Evolutionary conservation across 2,888 invertebrate species (phyloP).

Genomic region (Thelaira solivaga): DNA sequence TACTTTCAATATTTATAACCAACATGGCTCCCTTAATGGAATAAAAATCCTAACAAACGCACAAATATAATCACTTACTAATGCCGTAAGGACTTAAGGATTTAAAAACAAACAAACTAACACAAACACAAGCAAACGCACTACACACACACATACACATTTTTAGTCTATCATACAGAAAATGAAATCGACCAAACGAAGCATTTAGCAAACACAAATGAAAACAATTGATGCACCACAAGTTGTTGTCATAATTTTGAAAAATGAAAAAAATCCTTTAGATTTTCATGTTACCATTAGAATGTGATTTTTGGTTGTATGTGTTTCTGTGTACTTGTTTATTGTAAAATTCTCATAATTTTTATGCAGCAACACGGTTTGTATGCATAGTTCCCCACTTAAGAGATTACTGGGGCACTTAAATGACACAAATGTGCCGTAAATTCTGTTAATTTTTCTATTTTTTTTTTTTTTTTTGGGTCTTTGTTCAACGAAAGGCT

Average conservation of each 20-base stretch:
- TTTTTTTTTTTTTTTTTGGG: neutral
- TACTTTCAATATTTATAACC: conserved; percentile 43
- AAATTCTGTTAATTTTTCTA: conserved; percentile 11
- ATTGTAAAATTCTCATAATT: conserved; percentile 60
- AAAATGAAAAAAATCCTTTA: conserved; percentile 29
- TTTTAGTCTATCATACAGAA: too few relatives aligned
- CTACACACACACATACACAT: too few relatives aligned
- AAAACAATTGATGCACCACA: conserved; percentile 33
- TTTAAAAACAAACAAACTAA: neutral
- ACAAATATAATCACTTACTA: conserved; percentile 16
- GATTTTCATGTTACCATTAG: neutral
- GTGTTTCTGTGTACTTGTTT: neutral
- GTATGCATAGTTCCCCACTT: conserved; percentile 63
- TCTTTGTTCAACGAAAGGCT: too few relatives aligned
- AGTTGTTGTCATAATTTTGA: conserved; percentile 39
- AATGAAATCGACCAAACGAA: conserved; percentile 13
- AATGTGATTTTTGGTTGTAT: neutral
- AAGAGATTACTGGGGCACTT: conserved; percentile 64
- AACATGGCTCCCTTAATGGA: conserved; percentile 56
- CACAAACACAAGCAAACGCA: neutral
- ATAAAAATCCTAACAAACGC: conserved; percentile 43
- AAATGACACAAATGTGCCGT: conserved; percentile 54
- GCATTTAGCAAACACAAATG: conserved; percentile 19
- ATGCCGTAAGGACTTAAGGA: conserved; percentile 21
- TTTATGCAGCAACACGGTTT: conserved; percentile 66